Base-by-base conservation (phyloP, 2,113 vertebrate genomes). In the Ageneiosus marmoratus region DNA sequence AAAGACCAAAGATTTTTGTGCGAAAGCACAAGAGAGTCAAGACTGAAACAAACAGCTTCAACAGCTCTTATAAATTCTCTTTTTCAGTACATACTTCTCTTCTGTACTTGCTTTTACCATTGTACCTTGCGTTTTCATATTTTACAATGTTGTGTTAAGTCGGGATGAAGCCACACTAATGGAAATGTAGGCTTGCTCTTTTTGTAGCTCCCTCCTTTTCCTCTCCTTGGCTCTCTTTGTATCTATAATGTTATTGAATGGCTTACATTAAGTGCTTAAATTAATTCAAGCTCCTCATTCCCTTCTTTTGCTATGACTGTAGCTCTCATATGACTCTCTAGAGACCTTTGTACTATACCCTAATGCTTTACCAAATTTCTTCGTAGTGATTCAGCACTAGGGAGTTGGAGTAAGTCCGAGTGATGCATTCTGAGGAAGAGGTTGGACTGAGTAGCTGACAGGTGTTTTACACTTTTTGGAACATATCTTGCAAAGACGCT, bases 381-480 rank as follows among this genome's bases (percentile, higher is more conserved):
- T 53, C 16, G 11, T 41, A 51, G 73, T 76, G 81, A 83, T 83
- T 76, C 81, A 83, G 73, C 73, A 53, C 13, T 76, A 65, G 20
- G 50, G 63, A 50, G 65, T 60, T 56, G 46, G 22, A 75, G 41
- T 79, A 72, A 81, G 41, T 84, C 83, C 80, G 32, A 27, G n/a
- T 69, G 72, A 77, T 56, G 50, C 60, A 29, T 80, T 44, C 65
- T 65, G 65, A 56, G 41, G 24, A 60, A 29, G 69, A 65, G 70
- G 44, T 27, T 75, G 20, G 60, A 29, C 41, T 56, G 70, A 65
- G 41, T 48, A 6, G 46, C 46, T 63, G 56, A 81, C 60, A 56
- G 62, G 80, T 83, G 75, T 65, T 83, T 73, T 60, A 70, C 65
- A 20, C 27, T 60, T 58, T 44, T 53, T 63, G 53, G 55, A 72